phyloP scores from a whole-genome alignment of 1,140 invertebrate species.

The Drosophila nigromelanica region DNA sequence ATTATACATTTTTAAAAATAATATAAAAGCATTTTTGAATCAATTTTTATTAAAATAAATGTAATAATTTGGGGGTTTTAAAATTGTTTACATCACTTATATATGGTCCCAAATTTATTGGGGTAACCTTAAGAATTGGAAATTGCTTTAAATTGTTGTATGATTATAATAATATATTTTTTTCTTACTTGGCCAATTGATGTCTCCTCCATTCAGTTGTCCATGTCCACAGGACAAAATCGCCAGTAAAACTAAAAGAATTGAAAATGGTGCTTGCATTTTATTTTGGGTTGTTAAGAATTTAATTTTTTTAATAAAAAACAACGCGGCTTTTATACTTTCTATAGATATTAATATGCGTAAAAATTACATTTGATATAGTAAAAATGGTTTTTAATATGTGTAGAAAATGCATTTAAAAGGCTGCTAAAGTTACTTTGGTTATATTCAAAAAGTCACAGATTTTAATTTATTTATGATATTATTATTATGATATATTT shows the following conservation, averaged over 20 bases:
- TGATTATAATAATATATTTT: too few species aligned
- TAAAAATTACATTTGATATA: background rate
- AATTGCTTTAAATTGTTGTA: background rate
- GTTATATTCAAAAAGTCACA: too few species aligned
- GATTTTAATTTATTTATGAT: too few species aligned
- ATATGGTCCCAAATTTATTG: conserved; percentile 8
- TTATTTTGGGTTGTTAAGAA: background rate
- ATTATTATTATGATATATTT: too few species aligned
- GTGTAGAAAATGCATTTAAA: too few species aligned
- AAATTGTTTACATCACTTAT: background rate
- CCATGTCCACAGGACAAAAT: background rate
- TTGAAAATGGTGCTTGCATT: background rate
- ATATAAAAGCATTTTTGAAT: too few species aligned
- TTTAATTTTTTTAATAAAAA: background rate
- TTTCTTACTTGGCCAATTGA: background rate
- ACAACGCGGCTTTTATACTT: background rate
- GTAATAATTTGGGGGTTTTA: too few species aligned
- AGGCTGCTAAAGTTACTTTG: too few species aligned
- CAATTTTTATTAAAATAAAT: too few species aligned
- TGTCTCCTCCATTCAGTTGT: background rate
- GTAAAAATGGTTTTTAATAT: background rate
- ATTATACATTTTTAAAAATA: too few species aligned
- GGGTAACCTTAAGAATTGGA: background rate
- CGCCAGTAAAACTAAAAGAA: background rate
- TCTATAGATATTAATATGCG: background rate